These are phyloP conservation scores for Malurus leucopterus DNA, from an alignment of 2,797 vertebrate genomes.

Conservation along the genomic window DNA sequence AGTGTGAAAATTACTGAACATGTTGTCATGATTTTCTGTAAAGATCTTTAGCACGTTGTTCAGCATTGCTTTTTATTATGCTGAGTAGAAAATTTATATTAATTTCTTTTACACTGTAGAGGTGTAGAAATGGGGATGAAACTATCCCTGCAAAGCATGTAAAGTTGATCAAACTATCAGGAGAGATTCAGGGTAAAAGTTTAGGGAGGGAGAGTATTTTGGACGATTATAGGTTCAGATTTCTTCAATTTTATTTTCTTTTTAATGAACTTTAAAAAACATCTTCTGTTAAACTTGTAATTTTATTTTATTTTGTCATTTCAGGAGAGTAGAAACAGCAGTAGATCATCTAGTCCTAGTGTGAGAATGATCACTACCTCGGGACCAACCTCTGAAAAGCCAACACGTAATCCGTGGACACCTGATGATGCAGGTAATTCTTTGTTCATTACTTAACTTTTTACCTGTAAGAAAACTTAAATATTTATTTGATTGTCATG, in stretches of 20 bases:
- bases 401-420: constrained; percentile 81
- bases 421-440: constrained; percentile 85
- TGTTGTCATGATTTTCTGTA: neutral
- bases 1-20: neutral
- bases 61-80: neutral
- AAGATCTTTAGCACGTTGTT: neutral
- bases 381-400: constrained; percentile 84
- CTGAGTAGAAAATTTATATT: neutral
- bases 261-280: neutral
- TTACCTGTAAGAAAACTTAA: neutral
- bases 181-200: neutral
- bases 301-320: neutral
- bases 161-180: neutral
- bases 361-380: constrained; percentile 93
- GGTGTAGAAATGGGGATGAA: neutral
- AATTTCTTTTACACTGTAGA: neutral
- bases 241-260: neutral
- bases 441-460: neutral
- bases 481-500: neutral
- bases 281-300: neutral
- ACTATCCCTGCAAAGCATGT: neutral
- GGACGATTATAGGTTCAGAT: neutral
- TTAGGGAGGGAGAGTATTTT: neutral
- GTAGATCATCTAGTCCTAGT: constrained; percentile 95
- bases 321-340: constrained; percentile 91